Conservation (phyloP, 2,888 invertebrate species). For the Dasypolia templi region DNA sequence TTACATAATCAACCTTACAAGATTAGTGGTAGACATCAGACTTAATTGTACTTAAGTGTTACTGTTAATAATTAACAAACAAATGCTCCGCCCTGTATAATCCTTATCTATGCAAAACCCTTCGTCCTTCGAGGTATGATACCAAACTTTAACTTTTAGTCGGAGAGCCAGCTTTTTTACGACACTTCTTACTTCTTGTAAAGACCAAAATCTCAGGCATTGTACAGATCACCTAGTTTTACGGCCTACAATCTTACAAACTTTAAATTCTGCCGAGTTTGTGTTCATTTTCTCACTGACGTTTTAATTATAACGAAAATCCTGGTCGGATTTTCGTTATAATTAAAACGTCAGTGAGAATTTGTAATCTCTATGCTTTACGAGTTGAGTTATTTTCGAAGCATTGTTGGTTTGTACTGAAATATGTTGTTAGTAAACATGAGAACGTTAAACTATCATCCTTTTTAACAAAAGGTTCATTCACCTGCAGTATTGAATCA, state of each 20-base stretch:
- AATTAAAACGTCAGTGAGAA: no score
- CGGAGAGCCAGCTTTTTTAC: slow-evolving; percentile 37
- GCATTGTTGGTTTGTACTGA: slow-evolving; percentile 37
- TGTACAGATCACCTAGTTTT: slow-evolving; percentile 37
- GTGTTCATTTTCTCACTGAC: slow-evolving; percentile 41
- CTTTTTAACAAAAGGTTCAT: slow-evolving; percentile 5
- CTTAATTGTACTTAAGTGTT: no score
- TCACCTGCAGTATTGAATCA: neutral
- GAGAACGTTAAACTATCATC: neutral
- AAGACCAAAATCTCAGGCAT: slow-evolving; percentile 16
- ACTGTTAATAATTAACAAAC: slow-evolving; percentile 5
- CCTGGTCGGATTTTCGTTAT: no score
- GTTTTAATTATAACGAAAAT: slow-evolving; percentile 43
- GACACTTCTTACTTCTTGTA: slow-evolving; percentile 45
- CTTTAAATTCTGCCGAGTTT: slow-evolving; percentile 30
- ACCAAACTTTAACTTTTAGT: slow-evolving; percentile 24
- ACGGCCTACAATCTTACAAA: slow-evolving; percentile 31
- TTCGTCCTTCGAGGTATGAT: neutral
- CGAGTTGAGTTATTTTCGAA: slow-evolving; percentile 39
- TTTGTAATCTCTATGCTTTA: slow-evolving; percentile 45
- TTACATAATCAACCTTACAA: neutral
- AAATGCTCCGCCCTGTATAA: neutral
- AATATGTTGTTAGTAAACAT: slow-evolving; percentile 31
- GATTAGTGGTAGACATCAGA: neutral
- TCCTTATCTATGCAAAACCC: slow-evolving; percentile 9